phyloP scores from a whole-genome alignment of 2,888 invertebrate genomes.

The Rhimphoctona megacephalus region DNA sequence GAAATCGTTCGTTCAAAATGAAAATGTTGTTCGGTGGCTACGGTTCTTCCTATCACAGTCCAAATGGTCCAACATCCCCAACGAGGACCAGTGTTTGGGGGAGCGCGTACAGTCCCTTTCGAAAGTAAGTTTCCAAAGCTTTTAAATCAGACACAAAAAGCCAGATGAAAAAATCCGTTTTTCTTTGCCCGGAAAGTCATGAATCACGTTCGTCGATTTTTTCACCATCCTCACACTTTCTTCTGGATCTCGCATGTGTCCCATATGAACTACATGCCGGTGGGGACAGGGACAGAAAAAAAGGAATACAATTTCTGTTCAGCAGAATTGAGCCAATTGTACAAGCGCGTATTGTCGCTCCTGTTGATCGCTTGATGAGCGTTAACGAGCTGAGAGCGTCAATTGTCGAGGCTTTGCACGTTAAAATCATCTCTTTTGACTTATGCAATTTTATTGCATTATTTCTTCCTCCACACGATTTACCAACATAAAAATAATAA shows the following conservation, averaged over 20 bases:
- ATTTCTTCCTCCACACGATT: slow-evolving; percentile 36
- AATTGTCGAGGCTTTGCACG: slow-evolving; percentile 78
- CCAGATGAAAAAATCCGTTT: not conserved
- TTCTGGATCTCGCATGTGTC: not conserved
- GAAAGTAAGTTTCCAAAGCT: slow-evolving; percentile 78
- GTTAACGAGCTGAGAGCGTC: slow-evolving; percentile 76
- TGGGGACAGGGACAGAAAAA: slow-evolving; percentile 19
- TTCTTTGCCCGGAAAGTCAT: not conserved
- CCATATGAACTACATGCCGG: not conserved
- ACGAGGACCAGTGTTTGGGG: slow-evolving; percentile 79
- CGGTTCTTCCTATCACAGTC: slow-evolving; percentile 77
- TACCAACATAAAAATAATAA: not conserved
- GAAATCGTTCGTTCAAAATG: slow-evolving; percentile 38
- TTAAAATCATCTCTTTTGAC: slow-evolving; percentile 60
- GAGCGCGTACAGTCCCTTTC: slow-evolving; percentile 80
- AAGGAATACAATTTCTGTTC: slow-evolving; percentile 39
- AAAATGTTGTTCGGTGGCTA: slow-evolving; percentile 81
- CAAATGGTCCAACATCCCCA: slow-evolving; percentile 78
- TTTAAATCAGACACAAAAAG: not conserved
- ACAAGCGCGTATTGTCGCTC: slow-evolving; percentile 65
- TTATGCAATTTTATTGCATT: slow-evolving; percentile 63
- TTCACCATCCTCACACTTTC: slow-evolving; percentile 18
- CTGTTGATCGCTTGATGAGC: slow-evolving; percentile 78
- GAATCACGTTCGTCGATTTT: slow-evolving; percentile 5
- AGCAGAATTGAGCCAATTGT: slow-evolving; percentile 64